phyloP scores from a whole-genome alignment of 30 jellyfish, hydroid and myxozoan species.

The Pseudorhiza aurosa region DNA sequence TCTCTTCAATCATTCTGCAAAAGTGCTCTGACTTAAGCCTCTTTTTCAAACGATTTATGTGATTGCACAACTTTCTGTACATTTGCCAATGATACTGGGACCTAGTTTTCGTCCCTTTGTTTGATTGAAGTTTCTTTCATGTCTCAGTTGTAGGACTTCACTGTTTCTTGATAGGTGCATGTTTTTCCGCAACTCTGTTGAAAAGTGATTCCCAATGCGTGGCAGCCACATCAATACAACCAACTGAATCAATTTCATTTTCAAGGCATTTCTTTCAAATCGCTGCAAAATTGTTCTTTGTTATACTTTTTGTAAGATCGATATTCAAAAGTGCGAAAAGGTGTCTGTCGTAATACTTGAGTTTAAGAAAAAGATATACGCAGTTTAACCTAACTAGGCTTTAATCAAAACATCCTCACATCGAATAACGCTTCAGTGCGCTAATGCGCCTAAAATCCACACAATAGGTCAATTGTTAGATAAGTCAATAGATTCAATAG shows the following conservation, averaged over 20 bases:
- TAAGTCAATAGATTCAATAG: too few species aligned
- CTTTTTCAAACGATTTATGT: conserved; percentile 62
- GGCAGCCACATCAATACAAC: conserved; percentile 73
- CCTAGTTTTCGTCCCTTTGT: conserved; percentile 73
- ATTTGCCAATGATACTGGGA: conserved; percentile 76
- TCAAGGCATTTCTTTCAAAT: conserved; percentile 69
- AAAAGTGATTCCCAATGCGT: conserved; percentile 73
- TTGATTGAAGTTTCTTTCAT: conserved; percentile 76
- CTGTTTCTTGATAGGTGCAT: conserved; percentile 72
- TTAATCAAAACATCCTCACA: too few species aligned
- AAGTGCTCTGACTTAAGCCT: conserved; percentile 64
- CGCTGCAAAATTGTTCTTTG: conserved; percentile 71
- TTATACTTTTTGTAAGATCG: conserved; percentile 66
- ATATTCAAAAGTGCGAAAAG: conserved; percentile 64
- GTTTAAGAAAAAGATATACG: too few species aligned
- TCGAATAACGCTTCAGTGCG: too few species aligned
- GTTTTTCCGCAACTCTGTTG: conserved; percentile 78
- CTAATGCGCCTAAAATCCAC: too few species aligned
- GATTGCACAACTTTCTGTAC: conserved; percentile 77
- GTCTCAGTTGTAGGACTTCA: conserved; percentile 79
- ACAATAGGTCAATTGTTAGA: too few species aligned
- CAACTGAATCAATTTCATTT: conserved; percentile 67
- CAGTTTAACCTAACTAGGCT: too few species aligned
- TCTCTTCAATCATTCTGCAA: conserved; percentile 67
- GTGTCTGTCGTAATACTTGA: too few species aligned